Conservation (phyloP, 2,888 invertebrate species). For the Euproctis similis region DNA sequence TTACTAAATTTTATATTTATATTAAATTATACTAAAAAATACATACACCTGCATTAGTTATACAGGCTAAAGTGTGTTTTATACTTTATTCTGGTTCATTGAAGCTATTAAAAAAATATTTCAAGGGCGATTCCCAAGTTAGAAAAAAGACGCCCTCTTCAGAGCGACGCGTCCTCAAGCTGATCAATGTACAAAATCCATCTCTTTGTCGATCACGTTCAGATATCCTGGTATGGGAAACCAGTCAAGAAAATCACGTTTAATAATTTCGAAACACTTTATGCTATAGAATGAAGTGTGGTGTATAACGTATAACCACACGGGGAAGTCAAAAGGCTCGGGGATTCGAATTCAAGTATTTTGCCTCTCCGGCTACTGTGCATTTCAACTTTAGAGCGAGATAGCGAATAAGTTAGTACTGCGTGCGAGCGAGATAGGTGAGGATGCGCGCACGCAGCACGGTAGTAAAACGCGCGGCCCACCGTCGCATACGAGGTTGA, state of each 20-base stretch:
- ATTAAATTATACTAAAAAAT: too few species aligned
- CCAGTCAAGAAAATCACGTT: slow-evolving; percentile 51
- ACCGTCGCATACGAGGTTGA: slow-evolving; percentile 51
- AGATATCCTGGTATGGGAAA: too few species aligned
- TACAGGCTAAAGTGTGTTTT: too few species aligned
- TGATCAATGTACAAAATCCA: too few species aligned
- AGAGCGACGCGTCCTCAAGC: too few species aligned
- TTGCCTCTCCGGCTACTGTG: slow-evolving; percentile 62
- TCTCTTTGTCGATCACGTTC: too few species aligned
- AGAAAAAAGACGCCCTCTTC: too few species aligned
- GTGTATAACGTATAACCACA: slow-evolving; percentile 56
- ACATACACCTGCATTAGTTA: too few species aligned
- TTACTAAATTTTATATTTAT: too few species aligned
- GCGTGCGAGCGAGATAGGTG: slow-evolving; percentile 33
- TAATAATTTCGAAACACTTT: slow-evolving; percentile 59
- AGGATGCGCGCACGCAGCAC: slow-evolving; percentile 58
- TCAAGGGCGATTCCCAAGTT: too few species aligned
- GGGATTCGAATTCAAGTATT: slow-evolving; percentile 65
- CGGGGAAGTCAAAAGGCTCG: slow-evolving; percentile 58
- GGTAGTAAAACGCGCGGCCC: slow-evolving; percentile 50
- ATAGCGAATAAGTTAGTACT: slow-evolving; percentile 15
- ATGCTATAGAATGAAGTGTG: slow-evolving; percentile 51
- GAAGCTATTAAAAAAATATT: too few species aligned
- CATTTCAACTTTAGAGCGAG: slow-evolving; percentile 38
- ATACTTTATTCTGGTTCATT: too few species aligned